Evolutionary conservation across 2,113 vertebrate genomes (phyloP), one percentile per base, ranked within the genome.

Genomic region (Arvicanthis niloticus): DNA sequence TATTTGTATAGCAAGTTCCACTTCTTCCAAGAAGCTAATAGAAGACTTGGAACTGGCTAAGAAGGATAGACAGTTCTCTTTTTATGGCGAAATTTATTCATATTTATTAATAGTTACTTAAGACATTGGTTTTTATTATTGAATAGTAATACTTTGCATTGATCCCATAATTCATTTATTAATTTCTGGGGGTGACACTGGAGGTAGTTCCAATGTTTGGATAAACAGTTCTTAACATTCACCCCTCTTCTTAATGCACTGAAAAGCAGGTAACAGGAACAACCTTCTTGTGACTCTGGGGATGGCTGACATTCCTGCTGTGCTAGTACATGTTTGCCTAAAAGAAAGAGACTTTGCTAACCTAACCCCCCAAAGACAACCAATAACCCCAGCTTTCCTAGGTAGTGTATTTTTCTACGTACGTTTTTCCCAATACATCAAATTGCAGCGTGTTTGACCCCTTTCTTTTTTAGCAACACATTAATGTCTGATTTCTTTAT

Each of bases 351-450:
- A 4, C 86, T 94, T 96, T 97, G 70, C 75, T 95, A 96, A 65
- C 51, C 78, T 96, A 97, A 95, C 68, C 93, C 96, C 94, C 96
- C 76, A 67, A 45, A 95, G 88, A 93, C 88, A 96, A 89, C 51
- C 53, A 94, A 77, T 70, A 68, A 89, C 51, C 86, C 53, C 26
- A 80, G 56, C 96, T 89, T 95, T 94, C 93, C 70, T 68, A 94
- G 76, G 91, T 91, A 94, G 92, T 31, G 2, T 93, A 93, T 96
- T 97, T 97, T 97, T 95, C 87, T 97, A 96, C 73, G 60, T 96
- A 53, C 89, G 85, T 37, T 78, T 51, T 40, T 51, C 70, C 53
- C 84, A 87, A 70, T 72, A 81, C 29, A 92, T 70, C 62, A 26
- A 91, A 88, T 53, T 96, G 45, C 34, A 91, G 26, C 31, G 7